A percentile compares a stretch with the other conserved stretches of the same genome.
phyloP scores from a whole-genome alignment of 2,888 invertebrate genomes.

The Ligdia adustata region DNA sequence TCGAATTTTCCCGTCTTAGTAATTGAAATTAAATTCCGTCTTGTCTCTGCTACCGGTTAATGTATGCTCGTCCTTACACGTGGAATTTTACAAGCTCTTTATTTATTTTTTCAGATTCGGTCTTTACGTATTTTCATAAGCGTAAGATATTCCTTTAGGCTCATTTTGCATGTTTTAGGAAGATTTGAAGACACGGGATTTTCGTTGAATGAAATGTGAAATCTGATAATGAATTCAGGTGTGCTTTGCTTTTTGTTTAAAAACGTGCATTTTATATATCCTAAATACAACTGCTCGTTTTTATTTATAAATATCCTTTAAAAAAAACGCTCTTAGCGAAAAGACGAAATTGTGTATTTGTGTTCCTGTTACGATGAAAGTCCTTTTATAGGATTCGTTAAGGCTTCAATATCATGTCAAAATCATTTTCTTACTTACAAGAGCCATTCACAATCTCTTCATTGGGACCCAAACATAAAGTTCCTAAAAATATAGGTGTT shows the following conservation, averaged over 20 bases:
- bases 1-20: conserved; percentile 60
- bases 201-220: conserved; percentile 11
- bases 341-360: too few relatives aligned
- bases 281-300: too few relatives aligned
- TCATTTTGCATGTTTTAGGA: conserved; percentile 24
- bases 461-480: conserved; percentile 17
- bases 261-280: too few relatives aligned
- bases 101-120: conserved; percentile 25
- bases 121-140: conserved; percentile 25
- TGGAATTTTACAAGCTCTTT: conserved; percentile 18
- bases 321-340: too few relatives aligned
- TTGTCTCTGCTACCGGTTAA: conserved; percentile 49
- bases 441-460: conserved; percentile 12
- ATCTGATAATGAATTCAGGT: conserved; percentile 5
- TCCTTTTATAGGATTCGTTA: too few relatives aligned
- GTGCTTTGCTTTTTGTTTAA: not conserved
- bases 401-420: too few relatives aligned
- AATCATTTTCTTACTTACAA: conserved; percentile 5
- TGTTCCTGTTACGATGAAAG: too few relatives aligned
- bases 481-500: conserved; percentile 13
- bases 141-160: conserved; percentile 18
- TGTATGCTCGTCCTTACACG: conserved; percentile 35
- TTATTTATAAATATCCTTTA: too few relatives aligned
- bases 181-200: conserved; percentile 12
- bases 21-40: conserved; percentile 70